Evolutionary conservation across 1,140 invertebrate species (phyloP), one percentile per base, ranked within the genome.

Genomic region (Drepana arcuata): DNA sequence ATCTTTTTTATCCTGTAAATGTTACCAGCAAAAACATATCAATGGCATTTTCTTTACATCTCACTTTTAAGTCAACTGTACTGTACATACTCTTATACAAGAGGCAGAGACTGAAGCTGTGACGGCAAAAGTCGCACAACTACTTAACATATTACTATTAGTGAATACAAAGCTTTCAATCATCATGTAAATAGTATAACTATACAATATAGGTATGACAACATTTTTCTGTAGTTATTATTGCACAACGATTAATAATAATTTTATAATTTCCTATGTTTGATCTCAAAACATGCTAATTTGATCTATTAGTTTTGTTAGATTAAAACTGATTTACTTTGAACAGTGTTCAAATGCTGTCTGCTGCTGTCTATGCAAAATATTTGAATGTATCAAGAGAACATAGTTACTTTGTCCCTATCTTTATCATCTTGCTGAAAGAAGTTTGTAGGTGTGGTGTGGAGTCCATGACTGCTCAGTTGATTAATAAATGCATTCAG

Each of bases 1-100:
- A 23, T 82, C 72, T 23, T 67, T 55, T 40, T 79, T 72, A 26
- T 70, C 42, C 53, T 65, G 39, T 42, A 61, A 48, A 48, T n/a
- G 31, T 31, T 21, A 33, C 15, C 18, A 30, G 23, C 2, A 7
- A 1, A 11, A 31, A n/a, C n/a, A n/a, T n/a, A n/a, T n/a, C n/a
- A n/a, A n/a, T n/a, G n/a, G n/a, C n/a, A n/a, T n/a, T n/a, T n/a
- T n/a, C n/a, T n/a, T n/a, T n/a, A n/a, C n/a, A n/a, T n/a, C n/a
- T n/a, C n/a, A n/a, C n/a, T n/a, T n/a, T n/a, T n/a, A n/a, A n/a
- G n/a, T n/a, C n/a, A n/a, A n/a, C n/a, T n/a, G n/a, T n/a, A n/a
- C n/a, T n/a, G n/a, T n/a, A n/a, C n/a, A n/a, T n/a, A n/a, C n/a
- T n/a, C n/a, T n/a, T n/a, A n/a, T n/a, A n/a, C n/a, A n/a, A n/a